Base-by-base conservation (phyloP, 2,888 invertebrate genomes). In the Barypeithes pellucidus region DNA sequence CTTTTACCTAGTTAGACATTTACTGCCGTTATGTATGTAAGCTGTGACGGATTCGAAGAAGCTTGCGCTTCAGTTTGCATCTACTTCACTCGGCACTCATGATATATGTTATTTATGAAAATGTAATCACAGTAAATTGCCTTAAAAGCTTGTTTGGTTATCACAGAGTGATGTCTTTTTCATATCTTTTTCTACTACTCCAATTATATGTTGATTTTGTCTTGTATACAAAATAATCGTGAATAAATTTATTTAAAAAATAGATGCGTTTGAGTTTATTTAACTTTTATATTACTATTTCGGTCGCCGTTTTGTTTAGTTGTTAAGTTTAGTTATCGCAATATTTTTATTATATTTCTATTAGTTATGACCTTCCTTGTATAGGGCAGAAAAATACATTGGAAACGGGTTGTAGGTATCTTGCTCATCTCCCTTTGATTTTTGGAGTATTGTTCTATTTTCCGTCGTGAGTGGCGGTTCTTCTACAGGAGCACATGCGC, bases 171-270 rank as follows among this genome's bases (percentile, higher is more conserved):
- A 43, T 29, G 61, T 61, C 61, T 20, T 61, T n/a, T 54, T 41
- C 33, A 57, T 33, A 16, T 52, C 22, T 41, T 66, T 66, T 66
- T 50, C 36, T 66, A 65, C 65, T 65, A 36, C 14, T 52, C 22
- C 33, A 20, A 22, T 66, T 54, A 14, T 52, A 54, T 66, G 66
- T 54, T 54, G 24, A 54, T 57, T 52, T 66, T 66, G 39, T 66
- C 66, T 43, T 41, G 39, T 66, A 54, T 54, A 54, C 66, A 66
- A 54, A 66, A 66, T 66, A 57, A 66, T 66, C 54, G 43, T 66
- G 41, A 66, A 66, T 66, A 66, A 54, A 66, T 52, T 66, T 66
- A 66, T 66, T 66, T 66, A 66, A 66, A 66, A 22, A 66, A 66
- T 16, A 16, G 3, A 3, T 16, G 3, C n/a, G n/a, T 43, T 43